Evolutionary conservation across 2,113 vertebrate species (phyloP).

Genomic region (Azemiops feae): DNA sequence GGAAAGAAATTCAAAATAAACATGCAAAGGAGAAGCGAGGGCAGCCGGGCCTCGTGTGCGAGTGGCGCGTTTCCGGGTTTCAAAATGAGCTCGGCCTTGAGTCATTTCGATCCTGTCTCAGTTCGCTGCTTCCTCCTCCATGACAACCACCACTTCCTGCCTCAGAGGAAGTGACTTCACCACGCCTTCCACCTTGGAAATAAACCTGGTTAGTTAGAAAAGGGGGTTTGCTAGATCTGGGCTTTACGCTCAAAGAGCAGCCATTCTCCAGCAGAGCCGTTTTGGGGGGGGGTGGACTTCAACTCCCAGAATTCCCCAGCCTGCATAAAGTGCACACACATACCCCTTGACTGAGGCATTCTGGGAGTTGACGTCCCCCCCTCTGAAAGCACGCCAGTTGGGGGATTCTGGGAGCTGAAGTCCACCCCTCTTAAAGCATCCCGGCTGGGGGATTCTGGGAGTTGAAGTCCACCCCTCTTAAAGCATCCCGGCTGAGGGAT

Average conservation of each 20-base stretch:
- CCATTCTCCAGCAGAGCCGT: neutral
- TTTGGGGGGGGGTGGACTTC: neutral
- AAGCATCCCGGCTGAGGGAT: neutral
- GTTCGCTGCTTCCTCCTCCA: neutral
- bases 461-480: neutral
- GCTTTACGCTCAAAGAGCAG: neutral
- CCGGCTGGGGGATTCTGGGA: neutral
- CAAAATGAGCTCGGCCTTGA: neutral
- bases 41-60: neutral
- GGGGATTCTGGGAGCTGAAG: neutral
- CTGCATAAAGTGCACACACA: neutral
- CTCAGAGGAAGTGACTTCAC: neutral
- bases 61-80: neutral
- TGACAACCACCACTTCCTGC: neutral
- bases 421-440: no score
- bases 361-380: neutral
- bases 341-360: neutral
- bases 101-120: neutral
- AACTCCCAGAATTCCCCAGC: neutral
- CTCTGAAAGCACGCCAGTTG: no score
- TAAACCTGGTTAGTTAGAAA: neutral
- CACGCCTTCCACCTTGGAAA: neutral
- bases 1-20: neutral
- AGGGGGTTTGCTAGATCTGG: neutral
- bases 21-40: neutral